Conservation (phyloP, 2,888 invertebrate species). For the Leptogaster cylindrica region DNA sequence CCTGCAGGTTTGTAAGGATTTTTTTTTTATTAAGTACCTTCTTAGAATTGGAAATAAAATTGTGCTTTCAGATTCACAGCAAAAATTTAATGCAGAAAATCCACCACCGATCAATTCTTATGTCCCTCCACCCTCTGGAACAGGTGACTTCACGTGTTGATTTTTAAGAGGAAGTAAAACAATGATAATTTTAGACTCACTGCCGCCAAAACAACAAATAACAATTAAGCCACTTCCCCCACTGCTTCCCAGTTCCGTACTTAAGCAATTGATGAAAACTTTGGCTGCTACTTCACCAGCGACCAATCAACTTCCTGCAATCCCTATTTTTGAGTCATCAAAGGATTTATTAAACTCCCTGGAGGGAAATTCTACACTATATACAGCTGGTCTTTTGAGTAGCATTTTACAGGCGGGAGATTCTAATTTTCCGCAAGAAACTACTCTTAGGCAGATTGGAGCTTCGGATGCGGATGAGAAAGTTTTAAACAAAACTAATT, state of each 20-base stretch:
- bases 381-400: constrained; percentile 16
- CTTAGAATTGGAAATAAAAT: too few species aligned
- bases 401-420: not conserved
- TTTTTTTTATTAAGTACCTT: too few species aligned
- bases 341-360: not conserved
- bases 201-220: constrained; percentile 5
- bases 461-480: not conserved
- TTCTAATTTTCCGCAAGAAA: not conserved
- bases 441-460: constrained; percentile 8
- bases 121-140: constrained; percentile 16
- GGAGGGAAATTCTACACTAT: not conserved
- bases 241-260: constrained; percentile 23
- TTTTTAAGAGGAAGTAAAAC: not conserved
- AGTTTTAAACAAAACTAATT: constrained; percentile 19
- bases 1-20: not conserved
- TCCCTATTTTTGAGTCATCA: constrained; percentile 3
- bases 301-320: constrained; percentile 3
- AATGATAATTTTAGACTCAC: constrained; percentile 1
- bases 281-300: constrained; percentile 2
- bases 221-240: constrained; percentile 10
- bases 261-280: constrained; percentile 26
- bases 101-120: constrained; percentile 14
- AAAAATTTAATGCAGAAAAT: not conserved
- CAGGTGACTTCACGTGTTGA: not conserved
- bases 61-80: not conserved